Evolutionary conservation across 2,113 vertebrate species (phyloP).

Genomic region (Notarius lentiginosus): DNA sequence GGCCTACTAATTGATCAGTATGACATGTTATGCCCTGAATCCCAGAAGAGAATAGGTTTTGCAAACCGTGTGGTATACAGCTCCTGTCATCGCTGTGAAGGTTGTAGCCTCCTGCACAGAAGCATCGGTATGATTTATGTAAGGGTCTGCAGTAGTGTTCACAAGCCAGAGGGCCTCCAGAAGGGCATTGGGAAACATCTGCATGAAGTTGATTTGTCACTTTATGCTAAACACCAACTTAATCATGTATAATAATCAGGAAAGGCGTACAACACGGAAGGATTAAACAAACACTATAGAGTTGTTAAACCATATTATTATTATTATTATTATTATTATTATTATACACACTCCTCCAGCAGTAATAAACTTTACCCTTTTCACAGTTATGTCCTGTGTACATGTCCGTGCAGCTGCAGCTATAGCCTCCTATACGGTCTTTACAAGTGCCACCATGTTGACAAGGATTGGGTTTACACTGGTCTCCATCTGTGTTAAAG

Average conservation of each 20-base stretch:
- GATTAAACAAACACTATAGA: neutral
- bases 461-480: slow-evolving; percentile 81
- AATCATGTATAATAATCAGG: neutral
- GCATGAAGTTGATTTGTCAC: slow-evolving; percentile 7
- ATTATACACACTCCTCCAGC: too few species aligned
- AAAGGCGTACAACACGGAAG: neutral
- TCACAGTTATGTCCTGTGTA: slow-evolving; percentile 79
- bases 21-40: neutral
- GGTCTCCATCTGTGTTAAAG: slow-evolving; percentile 69
- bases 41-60: neutral
- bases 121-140: slow-evolving; percentile 68
- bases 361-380: slow-evolving; percentile 57
- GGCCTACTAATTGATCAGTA: neutral
- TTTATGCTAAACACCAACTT: neutral
- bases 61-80: slow-evolving; percentile 77
- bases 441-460: slow-evolving; percentile 76
- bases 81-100: slow-evolving; percentile 74
- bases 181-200: slow-evolving; percentile 78
- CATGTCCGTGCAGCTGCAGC: slow-evolving; percentile 73
- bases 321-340: too few species aligned
- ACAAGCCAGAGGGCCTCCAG: slow-evolving; percentile 72
- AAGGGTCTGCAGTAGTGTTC: slow-evolving; percentile 82
- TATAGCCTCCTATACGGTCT: slow-evolving; percentile 74
- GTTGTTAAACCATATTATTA: neutral
- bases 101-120: slow-evolving; percentile 78